Base-by-base conservation (phyloP, 2,797 vertebrate species). In the Cossypha dichroa region DNA sequence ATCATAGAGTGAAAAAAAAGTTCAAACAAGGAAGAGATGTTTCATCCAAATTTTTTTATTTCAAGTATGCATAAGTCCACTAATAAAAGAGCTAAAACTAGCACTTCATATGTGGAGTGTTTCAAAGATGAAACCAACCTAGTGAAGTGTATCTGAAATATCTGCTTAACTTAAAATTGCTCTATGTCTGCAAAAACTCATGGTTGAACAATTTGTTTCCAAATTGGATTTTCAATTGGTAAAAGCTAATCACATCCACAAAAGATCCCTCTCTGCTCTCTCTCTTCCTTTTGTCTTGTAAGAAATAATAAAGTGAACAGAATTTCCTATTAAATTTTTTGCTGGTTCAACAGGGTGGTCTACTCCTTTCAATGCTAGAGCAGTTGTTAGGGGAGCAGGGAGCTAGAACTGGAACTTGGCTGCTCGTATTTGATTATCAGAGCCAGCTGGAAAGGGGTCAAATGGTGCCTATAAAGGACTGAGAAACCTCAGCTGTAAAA, bases 361-460 rank as follows among this genome's bases (percentile, higher is more conserved):
- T 85, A 41, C 22, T 54, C 38, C 48, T 91, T 91, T 72, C 60
- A 77, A 5, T 80, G 46, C 31, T 93, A 36, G 20, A 86, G 38
- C 18, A 91, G 85, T 94, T 90, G 64, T 78, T 64, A 13, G 5
- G 68, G 52, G 77, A 93, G 31, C 55, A 76, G 29, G 51, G 56
- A 93, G 36, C 89, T 79, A 79, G 34, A 34, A 14, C 25, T 88
- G 26, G 49, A n/a, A 70, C 46, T 77, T 40, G 5, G 45, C 66
- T 94, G 85, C 91, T 84, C 4, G 0, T 79, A 48, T 58, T 88
- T 52, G 79, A 85, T 93, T 94, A 95, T 93, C 93, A 88, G 85
- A 97, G 87, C 89, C 95, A 95, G 93, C 87, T 95, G 95, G 91
- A 93, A 91, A 62, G 13, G 13, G 72, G 91, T 97, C 91, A 93